These are phyloP conservation scores for Xanthorhoe spadicearia DNA, from an alignment of 2,888 invertebrate genomes.

Conservation along the genomic window DNA sequence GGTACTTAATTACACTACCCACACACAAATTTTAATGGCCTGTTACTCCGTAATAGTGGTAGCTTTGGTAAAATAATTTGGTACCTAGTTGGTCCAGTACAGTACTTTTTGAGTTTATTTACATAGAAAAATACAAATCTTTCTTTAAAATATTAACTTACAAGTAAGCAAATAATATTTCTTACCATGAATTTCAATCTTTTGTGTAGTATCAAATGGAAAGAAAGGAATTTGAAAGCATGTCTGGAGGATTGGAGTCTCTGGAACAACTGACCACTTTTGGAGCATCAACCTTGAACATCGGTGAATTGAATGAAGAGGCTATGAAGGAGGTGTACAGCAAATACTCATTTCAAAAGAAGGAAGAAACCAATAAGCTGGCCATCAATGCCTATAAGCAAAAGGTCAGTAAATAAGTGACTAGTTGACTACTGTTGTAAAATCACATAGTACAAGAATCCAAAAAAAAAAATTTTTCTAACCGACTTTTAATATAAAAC, in stretches of 20 bases:
- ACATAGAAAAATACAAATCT: too few species aligned
- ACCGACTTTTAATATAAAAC: too few species aligned
- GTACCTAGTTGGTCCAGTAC: too few species aligned
- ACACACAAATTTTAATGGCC: too few species aligned
- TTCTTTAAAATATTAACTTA: too few species aligned
- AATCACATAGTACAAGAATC: background rate
- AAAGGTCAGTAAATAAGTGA: conserved; percentile 61
- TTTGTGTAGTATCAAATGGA: conserved; percentile 41
- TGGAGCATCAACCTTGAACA: conserved; percentile 57
- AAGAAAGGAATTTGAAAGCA: conserved; percentile 57
- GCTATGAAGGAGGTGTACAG: conserved; percentile 74
- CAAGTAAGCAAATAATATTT: too few species aligned
- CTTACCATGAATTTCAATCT: background rate
- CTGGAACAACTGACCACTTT: conserved; percentile 66
- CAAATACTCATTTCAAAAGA: conserved; percentile 74
- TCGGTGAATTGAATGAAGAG: conserved; percentile 67
- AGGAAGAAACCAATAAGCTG: conserved; percentile 65
- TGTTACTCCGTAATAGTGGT: too few species aligned
- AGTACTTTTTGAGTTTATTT: too few species aligned
- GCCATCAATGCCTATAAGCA: conserved; percentile 71
- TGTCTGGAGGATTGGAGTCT: conserved; percentile 68
- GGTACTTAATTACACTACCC: too few species aligned
- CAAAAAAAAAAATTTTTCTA: too few species aligned
- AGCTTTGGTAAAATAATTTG: too few species aligned
- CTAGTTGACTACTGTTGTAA: background rate